Conservation (phyloP, 2,888 invertebrate genomes). For the Oeneis ivallda region DNA sequence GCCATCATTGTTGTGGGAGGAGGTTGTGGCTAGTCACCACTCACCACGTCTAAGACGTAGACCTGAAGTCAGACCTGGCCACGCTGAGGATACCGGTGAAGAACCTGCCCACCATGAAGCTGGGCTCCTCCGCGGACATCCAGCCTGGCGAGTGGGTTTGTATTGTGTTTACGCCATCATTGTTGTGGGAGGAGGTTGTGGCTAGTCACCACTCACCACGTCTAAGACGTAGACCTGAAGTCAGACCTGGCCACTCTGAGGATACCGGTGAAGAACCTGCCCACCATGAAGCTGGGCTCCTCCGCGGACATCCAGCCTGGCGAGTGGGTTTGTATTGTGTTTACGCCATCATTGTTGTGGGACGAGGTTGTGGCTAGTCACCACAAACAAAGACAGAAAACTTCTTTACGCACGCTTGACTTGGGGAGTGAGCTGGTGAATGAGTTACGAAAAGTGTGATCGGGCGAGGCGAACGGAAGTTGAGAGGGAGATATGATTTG, state of each 20-base stretch:
- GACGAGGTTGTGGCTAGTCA: no score
- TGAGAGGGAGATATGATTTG: no score
- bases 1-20: neutral
- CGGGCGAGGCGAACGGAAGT: no score
- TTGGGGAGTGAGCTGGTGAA: no score
- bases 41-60: no score
- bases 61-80: conserved; percentile 92
- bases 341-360: neutral
- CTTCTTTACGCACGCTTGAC: no score
- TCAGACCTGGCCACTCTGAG: conserved; percentile 95
- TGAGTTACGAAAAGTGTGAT: no score
- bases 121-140: conserved; percentile 89
- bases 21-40: no score
- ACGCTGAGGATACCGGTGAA: conserved; percentile 90
- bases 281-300: conserved; percentile 89
- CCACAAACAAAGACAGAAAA: no score
- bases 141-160: conserved; percentile 93
- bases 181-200: no score
- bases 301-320: conserved; percentile 91
- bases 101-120: conserved; percentile 88
- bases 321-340: conserved; percentile 85
- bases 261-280: conserved; percentile 88
- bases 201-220: no score
- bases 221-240: conserved; percentile 91
- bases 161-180: conserved; percentile 35